These are phyloP conservation scores for Eciton burchellii DNA, from an alignment of 1,140 invertebrate genomes.

Conservation along the genomic window DNA sequence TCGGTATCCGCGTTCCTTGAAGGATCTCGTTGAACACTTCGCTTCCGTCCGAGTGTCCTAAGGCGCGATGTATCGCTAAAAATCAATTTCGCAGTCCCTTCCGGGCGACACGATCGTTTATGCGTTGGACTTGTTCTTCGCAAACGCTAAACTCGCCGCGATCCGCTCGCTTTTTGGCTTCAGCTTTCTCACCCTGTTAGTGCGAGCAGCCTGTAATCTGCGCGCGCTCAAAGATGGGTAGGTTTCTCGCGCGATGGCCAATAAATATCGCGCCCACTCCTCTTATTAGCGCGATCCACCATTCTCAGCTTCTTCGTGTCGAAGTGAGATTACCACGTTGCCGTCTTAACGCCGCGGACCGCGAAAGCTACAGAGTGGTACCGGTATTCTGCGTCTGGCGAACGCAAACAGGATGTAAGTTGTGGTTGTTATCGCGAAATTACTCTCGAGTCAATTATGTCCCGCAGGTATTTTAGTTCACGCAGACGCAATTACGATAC, in stretches of 20 bases:
- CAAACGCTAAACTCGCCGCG: background rate
- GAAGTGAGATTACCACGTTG: conserved; percentile 48
- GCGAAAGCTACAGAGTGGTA: conserved; percentile 42
- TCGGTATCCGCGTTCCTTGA: conserved; percentile 47
- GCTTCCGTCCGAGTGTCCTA: conserved; percentile 21
- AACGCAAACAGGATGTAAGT: conserved; percentile 37
- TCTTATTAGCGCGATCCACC: conserved; percentile 69
- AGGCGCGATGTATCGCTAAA: conserved; percentile 68
- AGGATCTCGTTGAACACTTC: conserved; percentile 50
- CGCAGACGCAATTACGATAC: conserved; percentile 15
- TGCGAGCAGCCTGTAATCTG: conserved; percentile 70
- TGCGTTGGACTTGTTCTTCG: conserved; percentile 54
- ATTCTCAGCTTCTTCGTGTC: conserved; percentile 50
- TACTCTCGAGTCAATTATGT: conserved; percentile 34
- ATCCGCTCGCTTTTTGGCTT: conserved; percentile 55
- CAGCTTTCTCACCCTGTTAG: conserved; percentile 62
- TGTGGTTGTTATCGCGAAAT: conserved; percentile 46
- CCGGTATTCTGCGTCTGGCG: conserved; percentile 10
- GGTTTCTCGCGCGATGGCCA: conserved; percentile 61
- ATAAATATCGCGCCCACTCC: conserved; percentile 73
- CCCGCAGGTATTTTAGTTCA: background rate
- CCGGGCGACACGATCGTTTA: conserved; percentile 61
- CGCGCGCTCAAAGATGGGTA: conserved; percentile 44
- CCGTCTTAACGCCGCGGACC: conserved; percentile 30
- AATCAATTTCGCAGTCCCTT: conserved; percentile 77